phyloP scores from a whole-genome alignment of 2,113 vertebrate species.

The Trinectes maculatus region DNA sequence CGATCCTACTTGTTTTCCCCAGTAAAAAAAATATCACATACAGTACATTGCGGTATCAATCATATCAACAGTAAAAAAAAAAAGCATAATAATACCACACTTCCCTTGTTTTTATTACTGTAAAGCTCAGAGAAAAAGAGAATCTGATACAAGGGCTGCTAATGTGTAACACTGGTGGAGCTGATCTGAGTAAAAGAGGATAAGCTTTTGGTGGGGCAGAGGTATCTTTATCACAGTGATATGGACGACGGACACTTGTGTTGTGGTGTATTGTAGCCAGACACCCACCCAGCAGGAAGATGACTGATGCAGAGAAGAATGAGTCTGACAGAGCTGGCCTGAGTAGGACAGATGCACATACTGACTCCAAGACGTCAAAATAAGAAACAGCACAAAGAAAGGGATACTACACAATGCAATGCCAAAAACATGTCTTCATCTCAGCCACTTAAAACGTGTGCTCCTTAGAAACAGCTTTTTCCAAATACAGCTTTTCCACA shows the following conservation, averaged over 20 bases:
- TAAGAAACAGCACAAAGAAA: slow-evolving; percentile 22
- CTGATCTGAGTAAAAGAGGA: slow-evolving; percentile 54
- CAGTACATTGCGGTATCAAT: not conserved
- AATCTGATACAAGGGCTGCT: slow-evolving; percentile 15
- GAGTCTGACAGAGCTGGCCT: not conserved
- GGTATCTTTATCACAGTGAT: slow-evolving; percentile 21
- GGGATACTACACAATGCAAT: not conserved
- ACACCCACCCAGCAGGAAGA: slow-evolving; percentile 36
- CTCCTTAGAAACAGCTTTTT: slow-evolving; percentile 25
- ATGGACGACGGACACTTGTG: slow-evolving; percentile 35
- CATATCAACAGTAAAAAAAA: not conserved
- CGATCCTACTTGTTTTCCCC: not conserved
- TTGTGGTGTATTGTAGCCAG: slow-evolving; percentile 25
- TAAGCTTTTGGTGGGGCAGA: slow-evolving; percentile 35
- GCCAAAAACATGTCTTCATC: slow-evolving; percentile 53
- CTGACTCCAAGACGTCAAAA: slow-evolving; percentile 22
- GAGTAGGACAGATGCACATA: not conserved
- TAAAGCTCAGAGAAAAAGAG: not conserved
- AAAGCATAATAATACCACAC: not conserved
- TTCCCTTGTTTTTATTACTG: slow-evolving; percentile 2
- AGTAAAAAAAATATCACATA: slow-evolving; percentile 1
- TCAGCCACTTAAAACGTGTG: slow-evolving; percentile 33
- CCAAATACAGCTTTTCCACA: slow-evolving; percentile 50
- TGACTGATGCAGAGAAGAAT: slow-evolving; percentile 32
- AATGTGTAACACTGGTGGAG: slow-evolving; percentile 28